phyloP scores from a whole-genome alignment of 2,113 vertebrate genomes.

The Pan troglodytes region NHGRI_mPanTro3-v2.1_pri NC_072421.2:11170501-11171000 shows the following conservation, averaged over 20 bases:
- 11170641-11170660: neutral
- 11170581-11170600: slow-evolving; percentile 63
- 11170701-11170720: slow-evolving; percentile 7
- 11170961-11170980: slow-evolving; percentile 50
- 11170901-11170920: slow-evolving; percentile 52
- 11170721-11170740: slow-evolving; percentile 57
- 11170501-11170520: neutral
- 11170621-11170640: slow-evolving; percentile 61
- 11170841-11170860: slow-evolving; percentile 58
- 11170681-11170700: slow-evolving; percentile 52
- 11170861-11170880: slow-evolving; percentile 36
- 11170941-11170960: neutral
- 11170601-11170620: slow-evolving; percentile 50
- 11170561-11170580: slow-evolving; percentile 21
- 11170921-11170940: slow-evolving; percentile 64
- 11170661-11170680: slow-evolving; percentile 36
- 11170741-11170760: slow-evolving; percentile 63
- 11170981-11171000: slow-evolving; percentile 13
- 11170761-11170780: slow-evolving; percentile 53
- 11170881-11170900: slow-evolving; percentile 40
- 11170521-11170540: neutral
- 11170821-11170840: slow-evolving; percentile 67
- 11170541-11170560: neutral
- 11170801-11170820: slow-evolving; percentile 22
- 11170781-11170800: slow-evolving; percentile 4